Conservation (phyloP, 2,888 invertebrate genomes). For the Halictus quadricinctus region DNA sequence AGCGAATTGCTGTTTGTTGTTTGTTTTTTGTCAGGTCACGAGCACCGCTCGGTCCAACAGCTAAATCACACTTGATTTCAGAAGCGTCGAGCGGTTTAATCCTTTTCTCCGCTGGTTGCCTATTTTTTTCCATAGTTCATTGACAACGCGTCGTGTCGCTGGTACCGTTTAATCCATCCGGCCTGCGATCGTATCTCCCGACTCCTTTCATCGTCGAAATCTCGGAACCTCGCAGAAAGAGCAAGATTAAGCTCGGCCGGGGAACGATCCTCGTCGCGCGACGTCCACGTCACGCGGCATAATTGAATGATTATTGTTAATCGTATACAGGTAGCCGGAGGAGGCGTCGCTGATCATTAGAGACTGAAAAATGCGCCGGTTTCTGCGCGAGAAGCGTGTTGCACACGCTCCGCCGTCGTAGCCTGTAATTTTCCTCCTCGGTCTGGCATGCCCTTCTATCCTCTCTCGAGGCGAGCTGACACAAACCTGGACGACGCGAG, state of each 20-base stretch:
- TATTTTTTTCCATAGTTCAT: background rate
- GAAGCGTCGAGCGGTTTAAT: background rate
- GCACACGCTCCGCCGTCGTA: slow-evolving; percentile 57
- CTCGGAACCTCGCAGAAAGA: slow-evolving; percentile 25
- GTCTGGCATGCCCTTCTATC: slow-evolving; percentile 31
- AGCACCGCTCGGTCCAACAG: background rate
- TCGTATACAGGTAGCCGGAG: slow-evolving; percentile 67
- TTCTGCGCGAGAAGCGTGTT: slow-evolving; percentile 48
- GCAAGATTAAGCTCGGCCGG: slow-evolving; percentile 22
- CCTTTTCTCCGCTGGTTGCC: background rate
- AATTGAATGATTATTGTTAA: slow-evolving; percentile 79
- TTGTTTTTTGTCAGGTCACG: background rate
- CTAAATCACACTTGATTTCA: background rate
- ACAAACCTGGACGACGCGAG: background rate
- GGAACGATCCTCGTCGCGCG: slow-evolving; percentile 31
- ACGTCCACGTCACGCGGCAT: slow-evolving; percentile 74
- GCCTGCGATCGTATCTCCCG: background rate
- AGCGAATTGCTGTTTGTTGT: background rate
- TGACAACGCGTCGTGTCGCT: background rate
- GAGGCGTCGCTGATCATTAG: slow-evolving; percentile 65
- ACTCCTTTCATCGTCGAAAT: slow-evolving; percentile 6
- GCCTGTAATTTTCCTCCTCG: slow-evolving; percentile 66
- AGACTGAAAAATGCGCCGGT: slow-evolving; percentile 61
- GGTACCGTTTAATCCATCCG: slow-evolving; percentile 2
- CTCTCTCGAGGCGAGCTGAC: background rate